Evolutionary conservation across 2,113 vertebrate species (phyloP), one percentile per base, ranked within the genome.

Genomic region (Arothron firmamentum): DNA sequence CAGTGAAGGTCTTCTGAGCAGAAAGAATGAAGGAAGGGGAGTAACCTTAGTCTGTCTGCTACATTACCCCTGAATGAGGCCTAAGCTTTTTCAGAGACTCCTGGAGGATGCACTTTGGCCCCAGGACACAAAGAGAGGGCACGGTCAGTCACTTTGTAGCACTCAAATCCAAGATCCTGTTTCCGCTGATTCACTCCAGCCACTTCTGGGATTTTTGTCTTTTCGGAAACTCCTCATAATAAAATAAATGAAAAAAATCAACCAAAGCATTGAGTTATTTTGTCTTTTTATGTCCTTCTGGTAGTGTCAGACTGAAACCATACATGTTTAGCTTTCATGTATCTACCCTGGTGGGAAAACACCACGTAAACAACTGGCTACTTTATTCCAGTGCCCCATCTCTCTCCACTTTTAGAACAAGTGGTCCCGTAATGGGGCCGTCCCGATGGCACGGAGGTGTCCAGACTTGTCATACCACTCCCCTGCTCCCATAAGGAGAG

Each of bases 41-140:
- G 81, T 83, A 74, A 84, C 83, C 80, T 38, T 81, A 57, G 74
- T 85, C 75, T 83, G 80, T 88, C 82, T 88, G 85, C 65, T 85
- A 85, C 78, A 87, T 87, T 89, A 85, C 63, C 80, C 69, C 64
- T 87, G 88, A 89, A 87, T 89, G 85, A 84, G 62, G 62, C 60
- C 67, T 66, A 56, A 78, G 80, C 62, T 70, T 60, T 62, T 83
- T 52, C 31, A 65, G 62, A 68, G 80, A 79, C 82, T 82, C 72
- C 54, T 72, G 75, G 66, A 85, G 72, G 74, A 85, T 87, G 82
- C 74, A 84, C 82, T 80, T 71, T 77, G 83, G 68, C 70, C 76
- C 60, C 42, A 47, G 57, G 67, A 82, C 49, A 84, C 85, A 87
- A 83, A 83, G 67, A 70, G 53, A 74, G 58, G 74, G 51, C 75